Base-by-base conservation (phyloP, 2,797 vertebrate species). In the Clarias fuscus region DNA sequence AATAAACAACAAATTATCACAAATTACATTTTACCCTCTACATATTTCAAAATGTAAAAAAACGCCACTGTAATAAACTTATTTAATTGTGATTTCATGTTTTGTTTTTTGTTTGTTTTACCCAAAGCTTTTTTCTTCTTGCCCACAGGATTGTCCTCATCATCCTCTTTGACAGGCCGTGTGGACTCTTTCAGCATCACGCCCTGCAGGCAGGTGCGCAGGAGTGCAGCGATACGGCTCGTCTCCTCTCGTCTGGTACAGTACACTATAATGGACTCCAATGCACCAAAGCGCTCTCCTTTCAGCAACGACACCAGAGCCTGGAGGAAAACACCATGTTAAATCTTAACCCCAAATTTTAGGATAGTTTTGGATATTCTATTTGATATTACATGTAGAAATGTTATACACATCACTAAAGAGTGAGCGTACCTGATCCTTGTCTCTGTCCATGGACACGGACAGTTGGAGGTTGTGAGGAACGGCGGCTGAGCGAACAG, bases 201-300 rank as follows among this genome's bases (percentile, higher is more conserved):
- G 1, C 94, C 96, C 76, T 93, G 95, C 82, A 99, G 94, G 87
- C 96, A 94, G 76, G 97, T 98, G 33, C 98, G 94, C 79, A 99
- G 93, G 56, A 98, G 93, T 0, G 96, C 97, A 0, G 97, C 92
- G 0, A 98, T 86, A 0, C 97, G 96, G 0, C 87, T 86, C 0
- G 98, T 98, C 91, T 99, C 97, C 88, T 97, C 96, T 4, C 97
- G 93, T 4, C 97, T 93, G 17, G 96, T 97, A 93, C 98, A 99
- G 92, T 99, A 99, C 10, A 99, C 67, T 0, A 99, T 98, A 91
- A 98, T 5, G 0, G 97, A 97, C 53, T 95, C 94, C 82, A 98
- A 92, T 18, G 91, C 85, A 0, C 95, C 94, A n/a, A 98, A 99
- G 0, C 95, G 94, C 7, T 96, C 94, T 0, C 96, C 96, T 87